Evolutionary conservation across 2,888 invertebrate genomes (phyloP).

Genomic region (Mythimna ferrago): DNA sequence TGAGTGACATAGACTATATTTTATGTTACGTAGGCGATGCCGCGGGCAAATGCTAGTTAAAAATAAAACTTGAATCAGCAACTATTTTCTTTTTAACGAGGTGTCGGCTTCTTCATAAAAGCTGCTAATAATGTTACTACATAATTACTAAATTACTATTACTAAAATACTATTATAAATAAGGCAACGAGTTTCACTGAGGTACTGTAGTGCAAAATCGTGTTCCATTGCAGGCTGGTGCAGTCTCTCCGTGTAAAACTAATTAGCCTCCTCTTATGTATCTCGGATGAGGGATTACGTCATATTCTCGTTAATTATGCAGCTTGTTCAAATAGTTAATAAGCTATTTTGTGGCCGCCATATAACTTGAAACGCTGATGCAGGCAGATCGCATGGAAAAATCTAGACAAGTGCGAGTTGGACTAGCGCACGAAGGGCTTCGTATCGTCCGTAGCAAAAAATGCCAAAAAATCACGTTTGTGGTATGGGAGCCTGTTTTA

Average conservation of each 20-base stretch:
- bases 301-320: not conserved
- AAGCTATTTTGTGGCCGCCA: not conserved
- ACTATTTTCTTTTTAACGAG: conserved; percentile 11
- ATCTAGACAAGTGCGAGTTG: too few relatives aligned
- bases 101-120: not conserved
- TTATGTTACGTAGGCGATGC: too few relatives aligned
- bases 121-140: not conserved
- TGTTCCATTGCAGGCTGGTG: conserved; percentile 18
- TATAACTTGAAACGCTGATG: too few relatives aligned
- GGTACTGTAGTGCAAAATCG: conserved; percentile 9
- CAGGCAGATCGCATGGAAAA: too few relatives aligned
- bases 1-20: too few relatives aligned
- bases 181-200: not conserved
- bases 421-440: too few relatives aligned
- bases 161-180: too few relatives aligned
- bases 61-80: not conserved
- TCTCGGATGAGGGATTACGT: conserved; percentile 1
- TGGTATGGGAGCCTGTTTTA: too few relatives aligned
- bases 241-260: conserved; percentile 1
- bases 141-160: conserved; percentile 11
- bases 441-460: too few relatives aligned
- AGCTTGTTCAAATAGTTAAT: not conserved
- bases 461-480: too few relatives aligned
- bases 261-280: conserved; percentile 14
- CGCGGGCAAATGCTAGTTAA: not conserved